Evolutionary conservation across 64 coral and sea anemone species (phyloP).

Genomic region (Stichodactyla mertensii): DNA sequence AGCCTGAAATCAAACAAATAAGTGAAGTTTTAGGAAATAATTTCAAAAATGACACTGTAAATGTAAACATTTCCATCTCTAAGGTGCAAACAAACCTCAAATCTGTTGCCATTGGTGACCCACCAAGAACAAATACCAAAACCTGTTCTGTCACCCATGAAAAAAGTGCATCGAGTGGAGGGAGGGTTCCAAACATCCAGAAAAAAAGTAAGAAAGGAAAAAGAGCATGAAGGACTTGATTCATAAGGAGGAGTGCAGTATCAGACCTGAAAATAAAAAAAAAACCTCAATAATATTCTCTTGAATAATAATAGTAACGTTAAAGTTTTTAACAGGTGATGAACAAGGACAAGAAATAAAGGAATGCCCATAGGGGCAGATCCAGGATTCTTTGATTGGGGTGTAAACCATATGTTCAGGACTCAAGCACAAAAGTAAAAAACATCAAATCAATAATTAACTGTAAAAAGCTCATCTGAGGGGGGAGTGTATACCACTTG

Average conservation of each 20-base stretch:
- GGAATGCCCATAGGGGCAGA: too few species aligned
- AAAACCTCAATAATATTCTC: too few species aligned
- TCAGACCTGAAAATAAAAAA: constrained; percentile 57
- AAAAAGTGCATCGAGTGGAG: constrained; percentile 88
- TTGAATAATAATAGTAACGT: too few species aligned
- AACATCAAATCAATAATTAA: too few species aligned
- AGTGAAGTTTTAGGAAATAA: too few species aligned
- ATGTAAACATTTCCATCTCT: background rate
- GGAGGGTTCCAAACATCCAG: constrained; percentile 74
- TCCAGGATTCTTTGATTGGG: too few species aligned
- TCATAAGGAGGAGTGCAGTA: constrained; percentile 42
- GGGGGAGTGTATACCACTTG: too few species aligned
- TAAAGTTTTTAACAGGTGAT: too few species aligned
- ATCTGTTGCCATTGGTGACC: constrained; percentile 86
- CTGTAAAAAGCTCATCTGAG: too few species aligned
- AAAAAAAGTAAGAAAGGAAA: constrained; percentile 69
- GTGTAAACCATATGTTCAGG: too few species aligned
- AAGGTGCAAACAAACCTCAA: constrained; percentile 39
- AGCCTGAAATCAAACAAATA: constrained; percentile 31
- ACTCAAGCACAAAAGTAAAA: too few species aligned
- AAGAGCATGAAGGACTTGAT: constrained; percentile 66
- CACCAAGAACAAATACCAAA: constrained; percentile 75
- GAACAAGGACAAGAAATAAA: too few species aligned
- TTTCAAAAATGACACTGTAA: background rate
- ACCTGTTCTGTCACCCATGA: constrained; percentile 80